Evolutionary conservation across 2,888 invertebrate genomes (phyloP), one percentile per base, ranked within the genome.

Genomic region (Antitype chi): DNA sequence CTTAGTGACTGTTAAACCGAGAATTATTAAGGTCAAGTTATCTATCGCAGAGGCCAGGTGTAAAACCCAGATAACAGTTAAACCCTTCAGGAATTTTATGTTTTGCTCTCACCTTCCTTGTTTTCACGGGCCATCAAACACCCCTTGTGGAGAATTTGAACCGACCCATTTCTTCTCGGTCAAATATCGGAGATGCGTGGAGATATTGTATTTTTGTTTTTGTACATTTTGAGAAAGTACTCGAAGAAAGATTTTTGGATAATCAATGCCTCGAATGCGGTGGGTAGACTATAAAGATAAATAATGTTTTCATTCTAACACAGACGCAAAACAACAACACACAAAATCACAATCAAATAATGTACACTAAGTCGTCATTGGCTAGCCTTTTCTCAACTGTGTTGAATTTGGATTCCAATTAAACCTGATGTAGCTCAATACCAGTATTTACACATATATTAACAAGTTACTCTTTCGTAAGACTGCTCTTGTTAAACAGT

Each of bases 101-200:
- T 87, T 84, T 85, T 63, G 81, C 79, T 68, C 85, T 82, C 66
- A 74, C 81, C 84, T 74, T 76, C 78, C 80, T 86, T 81, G 87
- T 87, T 87, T 85, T 87, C 87, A 87, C 87, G 87, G 84, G 57
- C 85, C 85, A 87, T 87, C 85, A 80, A 80, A 85, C 85, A 86
- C 81, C 85, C 82, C 75, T 81, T 78, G 77, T 68, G 77, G 83
- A 70, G 76, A 77, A 84, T 86, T 75, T 79, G 67, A 74, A 76
- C 80, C 75, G 68, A 80, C 78, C 80, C 75, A 69, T 85, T 74
- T 70, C 62, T 74, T 60, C 53, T 55, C 55, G 72, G 77, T 76
- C 80, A 84, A 82, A 84, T 85, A 81, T 76, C 73, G 72, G 63
- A 85, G 75, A 77, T 74, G 66, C 55, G 64, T 68, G 28, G 25